phyloP scores from a whole-genome alignment of 1,140 invertebrate species.

The Drosophila sechellia region DNA sequence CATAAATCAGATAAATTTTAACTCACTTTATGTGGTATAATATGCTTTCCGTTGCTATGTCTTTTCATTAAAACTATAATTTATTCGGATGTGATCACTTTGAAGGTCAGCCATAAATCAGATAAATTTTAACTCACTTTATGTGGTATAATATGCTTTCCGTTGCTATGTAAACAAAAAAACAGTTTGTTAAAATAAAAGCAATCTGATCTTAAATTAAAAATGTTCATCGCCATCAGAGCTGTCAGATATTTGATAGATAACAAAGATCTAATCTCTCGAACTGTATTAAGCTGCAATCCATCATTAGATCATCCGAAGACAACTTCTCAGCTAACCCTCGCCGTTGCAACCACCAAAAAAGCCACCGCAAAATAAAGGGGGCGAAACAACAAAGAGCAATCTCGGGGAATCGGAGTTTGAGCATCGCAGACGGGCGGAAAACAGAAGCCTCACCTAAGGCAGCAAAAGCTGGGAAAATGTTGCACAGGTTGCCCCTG shows the following conservation, averaged over 20 bases:
- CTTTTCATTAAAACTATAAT: too few relatives aligned
- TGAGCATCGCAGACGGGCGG: slow-evolving; percentile 45
- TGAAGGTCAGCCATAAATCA: too few relatives aligned
- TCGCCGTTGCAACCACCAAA: slow-evolving; percentile 70
- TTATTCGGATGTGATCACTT: too few relatives aligned
- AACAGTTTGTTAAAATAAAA: not conserved
- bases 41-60: too few relatives aligned
- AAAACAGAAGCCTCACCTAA: slow-evolving; percentile 62
- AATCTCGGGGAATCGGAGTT: slow-evolving; percentile 45
- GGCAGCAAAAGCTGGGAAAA: slow-evolving; percentile 46
- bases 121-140: too few relatives aligned
- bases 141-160: too few relatives aligned
- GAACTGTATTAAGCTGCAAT: slow-evolving; percentile 20
- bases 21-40: too few relatives aligned
- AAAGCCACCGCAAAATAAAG: slow-evolving; percentile 45
- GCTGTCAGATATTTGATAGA: slow-evolving; percentile 1
- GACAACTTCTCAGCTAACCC: slow-evolving; percentile 43
- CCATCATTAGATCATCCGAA: slow-evolving; percentile 40
- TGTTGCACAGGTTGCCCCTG: slow-evolving; percentile 75
- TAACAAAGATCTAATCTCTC: slow-evolving; percentile 7
- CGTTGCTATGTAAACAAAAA: too few relatives aligned
- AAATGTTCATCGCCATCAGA: slow-evolving; percentile 1
- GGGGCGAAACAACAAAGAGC: slow-evolving; percentile 68
- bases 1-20: too few relatives aligned
- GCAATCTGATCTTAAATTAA: not conserved